Conservation (phyloP, 92 coral and sea anemone genomes). For the Zoanthus gigantus region DNA sequence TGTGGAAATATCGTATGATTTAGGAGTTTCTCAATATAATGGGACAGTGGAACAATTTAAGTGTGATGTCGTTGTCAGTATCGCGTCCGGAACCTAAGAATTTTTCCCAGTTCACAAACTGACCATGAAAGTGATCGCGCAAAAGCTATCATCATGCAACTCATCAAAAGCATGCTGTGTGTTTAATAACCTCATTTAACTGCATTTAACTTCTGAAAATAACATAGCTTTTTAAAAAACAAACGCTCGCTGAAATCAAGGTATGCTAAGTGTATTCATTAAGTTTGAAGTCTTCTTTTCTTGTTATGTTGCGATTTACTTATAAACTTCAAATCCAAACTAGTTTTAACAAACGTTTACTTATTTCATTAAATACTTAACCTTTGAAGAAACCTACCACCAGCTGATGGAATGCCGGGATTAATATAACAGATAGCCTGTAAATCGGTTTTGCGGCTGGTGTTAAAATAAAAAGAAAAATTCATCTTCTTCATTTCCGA, state of each 20-base stretch:
- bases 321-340: background rate
- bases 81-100: background rate
- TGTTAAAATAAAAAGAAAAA: background rate
- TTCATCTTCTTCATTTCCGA: background rate
- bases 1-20: background rate
- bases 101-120: background rate
- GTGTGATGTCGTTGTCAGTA: background rate
- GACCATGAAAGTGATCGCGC: background rate
- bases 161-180: conserved; percentile 18
- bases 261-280: background rate
- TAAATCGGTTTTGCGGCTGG: background rate
- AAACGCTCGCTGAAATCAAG: background rate
- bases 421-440: background rate
- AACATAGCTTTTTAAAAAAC: background rate
- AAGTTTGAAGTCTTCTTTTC: background rate
- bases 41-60: background rate
- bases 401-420: background rate
- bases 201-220: background rate
- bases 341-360: background rate
- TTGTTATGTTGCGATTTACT: background rate
- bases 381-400: background rate
- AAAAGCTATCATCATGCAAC: conserved; percentile 10
- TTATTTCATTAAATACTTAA: background rate
- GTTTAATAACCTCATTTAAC: conserved; percentile 22
- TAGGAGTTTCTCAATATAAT: background rate